Conservation (phyloP, 2,888 invertebrate species). For the Drosophila paramelanica region DNA sequence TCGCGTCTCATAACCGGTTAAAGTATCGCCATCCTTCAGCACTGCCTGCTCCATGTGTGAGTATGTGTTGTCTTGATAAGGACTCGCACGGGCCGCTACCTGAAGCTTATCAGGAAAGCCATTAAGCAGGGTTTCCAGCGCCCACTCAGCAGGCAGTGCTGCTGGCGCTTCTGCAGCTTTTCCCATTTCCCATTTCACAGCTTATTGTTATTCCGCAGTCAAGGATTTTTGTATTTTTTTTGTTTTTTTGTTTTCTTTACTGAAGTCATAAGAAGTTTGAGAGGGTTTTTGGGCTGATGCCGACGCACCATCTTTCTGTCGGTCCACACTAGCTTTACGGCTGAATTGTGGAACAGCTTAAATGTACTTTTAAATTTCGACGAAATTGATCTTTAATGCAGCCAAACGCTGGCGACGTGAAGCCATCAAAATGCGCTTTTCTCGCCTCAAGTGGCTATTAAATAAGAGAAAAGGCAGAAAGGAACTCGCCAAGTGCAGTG, state of each 20-base stretch:
- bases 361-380: conserved; percentile 73
- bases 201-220: conserved; percentile 76
- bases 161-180: conserved; percentile 25
- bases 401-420: conserved; percentile 54
- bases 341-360: conserved; percentile 47
- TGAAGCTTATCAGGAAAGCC: conserved; percentile 57
- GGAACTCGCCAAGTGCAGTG: conserved; percentile 23
- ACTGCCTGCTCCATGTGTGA: conserved; percentile 10
- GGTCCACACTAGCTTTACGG: conserved; percentile 55
- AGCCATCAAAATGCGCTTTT: conserved; percentile 63
- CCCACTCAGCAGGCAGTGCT: conserved; percentile 27
- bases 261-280: conserved; percentile 75
- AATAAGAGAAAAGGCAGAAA: conserved; percentile 33
- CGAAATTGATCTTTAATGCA: conserved; percentile 74
- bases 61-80: conserved; percentile 43
- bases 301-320: too few species aligned
- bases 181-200: conserved; percentile 54
- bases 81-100: conserved; percentile 32
- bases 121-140: conserved; percentile 48
- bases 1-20: conserved; percentile 17
- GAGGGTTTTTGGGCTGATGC: conserved; percentile 49
- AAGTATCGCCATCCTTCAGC: background rate
- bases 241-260: background rate
- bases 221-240: conserved; percentile 40
- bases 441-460: conserved; percentile 60